Evolutionary conservation across 2,888 invertebrate species (phyloP).

Genomic region (Ectemnius lituratus): DNA sequence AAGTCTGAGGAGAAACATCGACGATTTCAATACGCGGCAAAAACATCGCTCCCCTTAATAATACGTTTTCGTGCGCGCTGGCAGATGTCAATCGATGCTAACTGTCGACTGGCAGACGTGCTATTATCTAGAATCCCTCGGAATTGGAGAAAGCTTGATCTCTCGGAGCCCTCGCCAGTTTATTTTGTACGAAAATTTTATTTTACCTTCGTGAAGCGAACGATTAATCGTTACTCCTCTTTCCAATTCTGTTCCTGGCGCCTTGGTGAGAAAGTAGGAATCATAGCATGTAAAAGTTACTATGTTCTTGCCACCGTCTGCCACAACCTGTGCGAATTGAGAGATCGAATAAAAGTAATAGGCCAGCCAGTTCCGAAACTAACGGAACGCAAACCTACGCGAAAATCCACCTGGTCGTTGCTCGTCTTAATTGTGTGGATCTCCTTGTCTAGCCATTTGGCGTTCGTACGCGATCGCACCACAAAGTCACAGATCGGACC

Average conservation of each 20-base stretch:
- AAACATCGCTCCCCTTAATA: neutral
- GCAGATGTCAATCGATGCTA: slow-evolving; percentile 5
- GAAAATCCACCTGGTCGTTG: slow-evolving; percentile 51
- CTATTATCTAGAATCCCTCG: slow-evolving; percentile 44
- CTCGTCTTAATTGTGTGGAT: slow-evolving; percentile 50
- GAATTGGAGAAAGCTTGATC: slow-evolving; percentile 32
- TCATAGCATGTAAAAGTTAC: slow-evolving; percentile 54
- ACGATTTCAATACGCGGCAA: slow-evolving; percentile 9
- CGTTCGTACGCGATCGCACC: slow-evolving; percentile 29
- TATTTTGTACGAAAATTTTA: slow-evolving; percentile 34
- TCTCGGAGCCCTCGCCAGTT: slow-evolving; percentile 13
- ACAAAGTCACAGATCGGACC: slow-evolving; percentile 61
- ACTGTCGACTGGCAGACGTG: slow-evolving; percentile 4
- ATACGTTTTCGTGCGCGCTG: neutral
- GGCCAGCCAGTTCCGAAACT: no score
- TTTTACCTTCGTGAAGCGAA: slow-evolving; percentile 62
- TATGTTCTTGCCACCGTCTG: slow-evolving; percentile 40
- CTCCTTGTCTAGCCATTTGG: slow-evolving; percentile 52
- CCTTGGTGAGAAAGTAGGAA: slow-evolving; percentile 58
- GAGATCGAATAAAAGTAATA: neutral
- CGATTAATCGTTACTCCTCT: slow-evolving; percentile 64
- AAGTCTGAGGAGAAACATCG: slow-evolving; percentile 53
- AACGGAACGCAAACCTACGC: slow-evolving; percentile 41
- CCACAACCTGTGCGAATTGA: slow-evolving; percentile 24
- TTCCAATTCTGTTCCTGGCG: slow-evolving; percentile 47